phyloP scores from a whole-genome alignment of 2,113 vertebrate species.

The Lontra canadensis region DNA sequence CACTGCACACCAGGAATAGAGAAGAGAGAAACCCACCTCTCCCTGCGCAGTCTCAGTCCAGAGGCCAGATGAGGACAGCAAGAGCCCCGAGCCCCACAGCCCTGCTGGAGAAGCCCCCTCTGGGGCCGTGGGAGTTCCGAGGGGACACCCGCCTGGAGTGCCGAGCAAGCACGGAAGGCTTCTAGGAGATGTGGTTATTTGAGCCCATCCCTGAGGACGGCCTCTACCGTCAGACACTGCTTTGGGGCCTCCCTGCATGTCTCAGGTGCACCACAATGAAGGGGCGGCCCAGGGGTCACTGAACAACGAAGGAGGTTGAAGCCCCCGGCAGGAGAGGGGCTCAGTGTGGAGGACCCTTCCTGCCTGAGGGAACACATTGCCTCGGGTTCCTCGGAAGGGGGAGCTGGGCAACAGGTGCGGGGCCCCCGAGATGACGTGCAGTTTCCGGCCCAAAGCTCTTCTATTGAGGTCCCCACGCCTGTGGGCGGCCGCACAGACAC shows the following conservation, averaged over 20 bases:
- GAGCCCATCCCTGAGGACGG: background rate
- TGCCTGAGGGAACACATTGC: background rate
- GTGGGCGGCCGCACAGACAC: background rate
- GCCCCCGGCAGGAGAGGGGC: background rate
- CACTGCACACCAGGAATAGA: background rate
- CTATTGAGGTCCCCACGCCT: background rate
- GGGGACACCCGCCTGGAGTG: background rate
- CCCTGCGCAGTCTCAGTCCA: background rate
- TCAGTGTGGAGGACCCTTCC: background rate
- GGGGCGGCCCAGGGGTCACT: background rate
- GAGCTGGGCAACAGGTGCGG: background rate
- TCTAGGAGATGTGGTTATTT: background rate
- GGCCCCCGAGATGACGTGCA: background rate
- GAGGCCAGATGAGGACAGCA: background rate
- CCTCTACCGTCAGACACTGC: background rate
- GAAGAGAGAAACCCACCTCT: background rate
- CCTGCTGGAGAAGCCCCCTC: background rate
- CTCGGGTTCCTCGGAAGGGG: background rate
- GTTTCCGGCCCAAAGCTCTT: background rate
- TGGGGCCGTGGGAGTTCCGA: background rate
- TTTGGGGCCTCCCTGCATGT: background rate
- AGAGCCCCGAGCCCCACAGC: background rate
- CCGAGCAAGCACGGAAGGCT: background rate
- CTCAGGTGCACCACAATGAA: background rate
- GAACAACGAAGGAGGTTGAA: background rate